Evolutionary conservation across 2,888 invertebrate species (phyloP).

Genomic region (Erebia palarica): DNA sequence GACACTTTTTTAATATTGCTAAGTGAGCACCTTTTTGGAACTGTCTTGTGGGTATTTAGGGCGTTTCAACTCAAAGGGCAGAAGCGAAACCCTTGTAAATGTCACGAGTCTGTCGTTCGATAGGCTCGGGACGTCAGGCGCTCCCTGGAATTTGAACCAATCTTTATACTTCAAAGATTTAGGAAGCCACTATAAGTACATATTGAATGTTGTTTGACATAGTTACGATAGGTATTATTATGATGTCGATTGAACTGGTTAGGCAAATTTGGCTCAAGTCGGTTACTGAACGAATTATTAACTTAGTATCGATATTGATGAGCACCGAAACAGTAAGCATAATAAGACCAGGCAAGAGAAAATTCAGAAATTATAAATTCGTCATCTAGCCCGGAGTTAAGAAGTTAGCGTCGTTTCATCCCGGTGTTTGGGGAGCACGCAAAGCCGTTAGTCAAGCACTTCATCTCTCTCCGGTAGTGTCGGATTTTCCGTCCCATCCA

Average conservation of each 20-base stretch:
- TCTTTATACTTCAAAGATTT: conserved; percentile 15
- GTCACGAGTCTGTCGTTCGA: conserved; percentile 37
- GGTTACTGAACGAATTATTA: not conserved
- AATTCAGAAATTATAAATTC: no score
- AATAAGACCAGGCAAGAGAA: no score
- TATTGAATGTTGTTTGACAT: not conserved
- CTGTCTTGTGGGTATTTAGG: conserved; percentile 30
- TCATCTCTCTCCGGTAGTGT: no score
- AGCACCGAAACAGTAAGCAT: no score
- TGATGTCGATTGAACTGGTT: not conserved
- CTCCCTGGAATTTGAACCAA: conserved; percentile 28
- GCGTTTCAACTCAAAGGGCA: conserved; percentile 33
- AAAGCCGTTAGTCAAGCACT: no score
- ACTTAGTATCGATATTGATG: no score
- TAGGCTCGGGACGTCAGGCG: conserved; percentile 24
- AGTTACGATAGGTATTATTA: not conserved
- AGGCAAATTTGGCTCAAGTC: not conserved
- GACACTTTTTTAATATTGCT: conserved; percentile 20
- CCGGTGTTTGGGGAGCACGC: no score
- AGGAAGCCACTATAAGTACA: not conserved
- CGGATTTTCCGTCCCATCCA: no score
- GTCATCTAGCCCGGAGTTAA: no score
- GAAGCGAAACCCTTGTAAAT: conserved; percentile 42
- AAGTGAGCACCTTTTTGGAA: conserved; percentile 5
- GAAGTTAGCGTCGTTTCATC: no score